Conservation (phyloP, 2,888 invertebrate genomes). For the Rhamnusium bicolor region DNA sequence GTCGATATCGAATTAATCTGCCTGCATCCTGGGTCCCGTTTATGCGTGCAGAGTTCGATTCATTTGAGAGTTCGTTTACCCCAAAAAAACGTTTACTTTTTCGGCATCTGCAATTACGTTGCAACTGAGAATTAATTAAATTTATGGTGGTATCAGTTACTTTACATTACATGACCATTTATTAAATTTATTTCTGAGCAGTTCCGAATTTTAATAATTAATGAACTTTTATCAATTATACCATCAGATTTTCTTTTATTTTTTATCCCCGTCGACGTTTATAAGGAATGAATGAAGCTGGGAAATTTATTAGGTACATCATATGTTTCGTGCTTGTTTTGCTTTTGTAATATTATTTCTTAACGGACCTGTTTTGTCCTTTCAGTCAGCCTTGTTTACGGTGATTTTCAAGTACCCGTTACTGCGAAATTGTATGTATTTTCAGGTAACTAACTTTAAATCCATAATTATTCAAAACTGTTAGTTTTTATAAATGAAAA, state of each 20-base stretch:
- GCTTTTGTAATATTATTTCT: background rate
- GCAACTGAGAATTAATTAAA: conserved; percentile 31
- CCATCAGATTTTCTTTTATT: background rate
- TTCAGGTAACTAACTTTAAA: no score
- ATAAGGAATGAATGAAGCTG: background rate
- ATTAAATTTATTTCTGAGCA: conserved; percentile 12
- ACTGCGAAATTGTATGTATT: no score
- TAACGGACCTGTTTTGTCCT: background rate
- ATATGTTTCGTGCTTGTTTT: background rate
- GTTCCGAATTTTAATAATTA: conserved; percentile 28
- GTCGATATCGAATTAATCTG: conserved; percentile 16
- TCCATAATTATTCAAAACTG: no score
- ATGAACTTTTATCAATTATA: conserved; percentile 29
- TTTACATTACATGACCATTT: conserved; percentile 31
- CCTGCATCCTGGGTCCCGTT: background rate
- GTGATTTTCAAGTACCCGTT: background rate
- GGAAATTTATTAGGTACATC: conserved; percentile 3
- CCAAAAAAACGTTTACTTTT: conserved; percentile 25
- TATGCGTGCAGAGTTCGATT: conserved; percentile 5
- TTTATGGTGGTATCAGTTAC: conserved; percentile 32
- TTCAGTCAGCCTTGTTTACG: background rate
- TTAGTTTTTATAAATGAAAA: no score
- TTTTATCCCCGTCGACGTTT: background rate
- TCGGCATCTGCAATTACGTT: conserved; percentile 29
- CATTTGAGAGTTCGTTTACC: conserved; percentile 28